Conservation (phyloP, 2,113 vertebrate genomes). For the Myocastor coypus region DNA sequence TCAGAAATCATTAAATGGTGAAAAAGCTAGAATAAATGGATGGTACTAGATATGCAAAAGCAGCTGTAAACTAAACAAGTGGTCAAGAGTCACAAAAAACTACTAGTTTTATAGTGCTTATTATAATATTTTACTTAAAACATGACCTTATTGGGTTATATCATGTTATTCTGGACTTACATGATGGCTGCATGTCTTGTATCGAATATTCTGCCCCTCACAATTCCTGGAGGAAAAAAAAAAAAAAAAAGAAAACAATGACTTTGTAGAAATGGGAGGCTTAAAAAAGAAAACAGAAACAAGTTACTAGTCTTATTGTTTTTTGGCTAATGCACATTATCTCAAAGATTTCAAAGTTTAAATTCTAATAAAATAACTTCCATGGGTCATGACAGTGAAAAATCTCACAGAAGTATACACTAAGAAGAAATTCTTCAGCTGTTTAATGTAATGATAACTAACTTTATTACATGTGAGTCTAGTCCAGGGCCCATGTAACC, state of each 20-base stretch:
- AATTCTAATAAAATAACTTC: conserved; percentile 31
- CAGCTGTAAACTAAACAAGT: conserved; percentile 64
- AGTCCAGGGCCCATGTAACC: background rate
- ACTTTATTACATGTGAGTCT: background rate
- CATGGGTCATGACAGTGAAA: background rate
- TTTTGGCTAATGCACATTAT: background rate
- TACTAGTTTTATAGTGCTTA: conserved; percentile 42
- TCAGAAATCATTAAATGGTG: background rate
- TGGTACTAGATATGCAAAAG: conserved; percentile 67
- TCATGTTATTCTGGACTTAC: conserved; percentile 88
- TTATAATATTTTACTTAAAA: background rate
- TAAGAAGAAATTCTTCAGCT: background rate
- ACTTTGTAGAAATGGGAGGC: conserved; percentile 42
- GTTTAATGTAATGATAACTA: background rate
- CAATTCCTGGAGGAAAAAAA: conserved; percentile 89
- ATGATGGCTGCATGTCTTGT: conserved; percentile 95
- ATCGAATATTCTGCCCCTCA: conserved; percentile 95
- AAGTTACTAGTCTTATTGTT: background rate
- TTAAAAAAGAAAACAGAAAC: background rate
- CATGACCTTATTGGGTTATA: background rate
- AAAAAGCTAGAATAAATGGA: conserved; percentile 63
- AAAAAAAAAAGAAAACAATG: conserved; percentile 62
- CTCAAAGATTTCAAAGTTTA: conserved; percentile 40
- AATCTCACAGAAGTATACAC: background rate
- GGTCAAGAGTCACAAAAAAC: conserved; percentile 65